Percentiles rank a stretch among this genome's conserved stretches.
Conservation (phyloP, 2,888 invertebrate species). For the Amiota mariae region DNA sequence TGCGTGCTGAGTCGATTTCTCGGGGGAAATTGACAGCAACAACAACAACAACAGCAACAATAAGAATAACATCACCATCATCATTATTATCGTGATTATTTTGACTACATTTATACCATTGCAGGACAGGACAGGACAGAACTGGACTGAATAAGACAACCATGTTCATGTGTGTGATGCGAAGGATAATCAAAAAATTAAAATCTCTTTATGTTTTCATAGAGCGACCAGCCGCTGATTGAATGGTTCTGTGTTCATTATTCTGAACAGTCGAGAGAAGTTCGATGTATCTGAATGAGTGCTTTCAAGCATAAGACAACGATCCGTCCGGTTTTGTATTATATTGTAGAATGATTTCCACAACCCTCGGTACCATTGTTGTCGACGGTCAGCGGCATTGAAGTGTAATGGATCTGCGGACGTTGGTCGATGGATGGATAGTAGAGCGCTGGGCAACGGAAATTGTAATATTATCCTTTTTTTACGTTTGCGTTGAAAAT, state of each 20-base stretch:
- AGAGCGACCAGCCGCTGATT: conserved; percentile 61
- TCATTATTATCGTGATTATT: conserved; percentile 9
- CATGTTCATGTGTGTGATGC: conserved; percentile 20
- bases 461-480: conserved; percentile 53
- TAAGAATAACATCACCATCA: not conserved
- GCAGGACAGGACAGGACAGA: not conserved
- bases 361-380: conserved; percentile 2
- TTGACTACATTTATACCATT: conserved; percentile 17
- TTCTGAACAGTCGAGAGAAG: conserved; percentile 43
- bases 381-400: conserved; percentile 55
- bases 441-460: conserved; percentile 29
- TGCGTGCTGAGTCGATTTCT: conserved; percentile 40
- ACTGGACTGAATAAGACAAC: not conserved
- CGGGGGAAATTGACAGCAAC: conserved; percentile 47
- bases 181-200: conserved; percentile 71
- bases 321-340: conserved; percentile 23
- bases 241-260: conserved; percentile 65
- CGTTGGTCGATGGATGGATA: conserved; percentile 23
- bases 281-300: conserved; percentile 61
- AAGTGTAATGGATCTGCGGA: conserved; percentile 61
- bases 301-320: conserved; percentile 24
- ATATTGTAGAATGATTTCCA: not conserved
- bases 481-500: conserved; percentile 32
- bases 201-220: conserved; percentile 72
- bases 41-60: conserved; percentile 36